Percentiles rank a stretch among this genome's conserved stretches.
phyloP scores from a whole-genome alignment of 2,888 invertebrate species.

The Caenorhabditis macrosperma region DNA sequence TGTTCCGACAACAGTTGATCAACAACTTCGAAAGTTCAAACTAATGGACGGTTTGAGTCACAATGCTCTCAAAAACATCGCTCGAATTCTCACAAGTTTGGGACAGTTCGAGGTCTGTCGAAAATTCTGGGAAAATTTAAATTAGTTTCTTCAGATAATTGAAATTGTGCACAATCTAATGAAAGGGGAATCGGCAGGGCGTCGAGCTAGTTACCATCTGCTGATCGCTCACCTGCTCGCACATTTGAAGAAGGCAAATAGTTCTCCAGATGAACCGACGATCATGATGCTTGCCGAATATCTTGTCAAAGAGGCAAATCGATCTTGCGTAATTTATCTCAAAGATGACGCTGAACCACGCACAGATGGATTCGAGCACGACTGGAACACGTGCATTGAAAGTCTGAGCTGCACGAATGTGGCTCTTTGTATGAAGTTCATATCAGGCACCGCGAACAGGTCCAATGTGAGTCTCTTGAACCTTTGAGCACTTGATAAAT shows the following conservation, averaged over 20 bases:
- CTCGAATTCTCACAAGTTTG: not conserved
- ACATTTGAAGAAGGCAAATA: not conserved
- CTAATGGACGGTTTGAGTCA: conserved; percentile 4
- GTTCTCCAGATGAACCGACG: conserved; percentile 31
- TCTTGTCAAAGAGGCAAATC: conserved; percentile 9
- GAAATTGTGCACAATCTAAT: conserved; percentile 31
- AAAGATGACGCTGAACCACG: conserved; percentile 12
- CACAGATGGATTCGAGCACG: not conserved
- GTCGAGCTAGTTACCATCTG: conserved; percentile 15
- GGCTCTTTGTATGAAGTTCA: conserved; percentile 25
- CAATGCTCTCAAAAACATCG: not conserved
- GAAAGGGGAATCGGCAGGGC: not conserved
- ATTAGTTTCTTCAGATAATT: not conserved
- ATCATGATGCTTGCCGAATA: conserved; percentile 48
- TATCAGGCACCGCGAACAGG: conserved; percentile 6
- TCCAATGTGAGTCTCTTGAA: conserved; percentile 27
- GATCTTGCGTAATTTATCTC: not conserved
- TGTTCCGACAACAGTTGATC: not conserved
- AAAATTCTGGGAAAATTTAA: not conserved
- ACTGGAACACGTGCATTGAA: conserved; percentile 36
- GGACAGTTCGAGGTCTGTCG: conserved; percentile 20
- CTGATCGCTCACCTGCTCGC: conserved; percentile 25
- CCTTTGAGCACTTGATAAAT: not conserved
- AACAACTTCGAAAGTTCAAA: conserved; percentile 16
- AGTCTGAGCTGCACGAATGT: conserved; percentile 39